A percentile compares a stretch with the other conserved stretches of the same genome.
Evolutionary conservation across 2,888 invertebrate species (phyloP).

Genomic region (Eucera pruinosa): DNA sequence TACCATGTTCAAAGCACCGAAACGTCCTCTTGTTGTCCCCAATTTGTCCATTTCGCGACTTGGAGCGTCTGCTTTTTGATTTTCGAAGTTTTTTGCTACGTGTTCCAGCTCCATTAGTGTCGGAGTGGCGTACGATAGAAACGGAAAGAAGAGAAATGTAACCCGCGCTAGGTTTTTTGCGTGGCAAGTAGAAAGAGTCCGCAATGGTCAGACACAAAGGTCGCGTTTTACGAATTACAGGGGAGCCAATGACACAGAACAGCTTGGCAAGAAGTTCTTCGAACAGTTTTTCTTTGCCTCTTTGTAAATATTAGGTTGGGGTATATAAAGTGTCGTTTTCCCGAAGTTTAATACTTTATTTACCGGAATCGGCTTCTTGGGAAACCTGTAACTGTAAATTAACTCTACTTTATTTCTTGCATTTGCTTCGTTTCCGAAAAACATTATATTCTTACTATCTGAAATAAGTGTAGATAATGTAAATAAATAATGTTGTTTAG

Average conservation of each 20-base stretch:
- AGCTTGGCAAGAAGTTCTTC: background rate
- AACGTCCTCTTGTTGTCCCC: background rate
- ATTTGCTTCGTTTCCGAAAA: no score
- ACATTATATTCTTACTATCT: no score
- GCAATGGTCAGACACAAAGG: constrained; percentile 1
- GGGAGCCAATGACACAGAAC: background rate
- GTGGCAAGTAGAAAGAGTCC: constrained; percentile 1
- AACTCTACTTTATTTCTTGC: no score
- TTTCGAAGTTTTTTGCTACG: background rate
- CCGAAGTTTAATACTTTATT: no score
- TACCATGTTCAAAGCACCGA: no score
- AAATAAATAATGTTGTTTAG: no score
- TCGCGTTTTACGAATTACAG: constrained; percentile 12
- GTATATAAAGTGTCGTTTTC: no score
- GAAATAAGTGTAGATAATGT: no score
- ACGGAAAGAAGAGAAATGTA: no score
- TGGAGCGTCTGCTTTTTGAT: background rate
- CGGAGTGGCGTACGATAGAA: no score
- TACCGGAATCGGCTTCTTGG: no score
- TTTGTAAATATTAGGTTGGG: constrained; percentile 5
- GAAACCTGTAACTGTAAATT: no score
- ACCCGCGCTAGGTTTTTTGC: constrained; percentile 1
- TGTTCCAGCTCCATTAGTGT: background rate
- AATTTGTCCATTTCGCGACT: constrained; percentile 12
- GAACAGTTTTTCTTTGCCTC: constrained; percentile 20